phyloP scores from a whole-genome alignment of 1,140 invertebrate species.

The Argopecten irradians region DNA sequence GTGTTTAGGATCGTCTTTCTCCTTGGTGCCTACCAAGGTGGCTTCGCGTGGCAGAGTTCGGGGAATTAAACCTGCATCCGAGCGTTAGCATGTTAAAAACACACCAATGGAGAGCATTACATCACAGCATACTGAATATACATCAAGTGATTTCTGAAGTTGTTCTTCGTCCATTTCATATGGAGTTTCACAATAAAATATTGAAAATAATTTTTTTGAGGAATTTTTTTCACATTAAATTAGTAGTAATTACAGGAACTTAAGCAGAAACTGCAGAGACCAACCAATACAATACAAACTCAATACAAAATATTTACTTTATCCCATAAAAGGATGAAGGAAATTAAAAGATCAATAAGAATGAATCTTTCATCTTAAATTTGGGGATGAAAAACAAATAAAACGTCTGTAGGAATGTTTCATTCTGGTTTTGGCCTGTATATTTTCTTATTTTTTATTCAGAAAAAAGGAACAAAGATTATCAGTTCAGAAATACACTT shows the following conservation, averaged over 20 bases:
- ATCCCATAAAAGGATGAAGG: too few relatives aligned
- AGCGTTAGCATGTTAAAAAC: neutral
- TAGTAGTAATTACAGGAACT: too few relatives aligned
- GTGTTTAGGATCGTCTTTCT: constrained; percentile 25
- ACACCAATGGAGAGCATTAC: neutral
- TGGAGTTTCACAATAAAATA: too few relatives aligned
- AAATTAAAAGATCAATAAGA: neutral
- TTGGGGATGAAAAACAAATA: too few relatives aligned
- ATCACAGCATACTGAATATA: neutral
- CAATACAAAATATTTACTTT: too few relatives aligned
- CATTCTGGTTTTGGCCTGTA: too few relatives aligned
- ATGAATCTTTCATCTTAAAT: too few relatives aligned
- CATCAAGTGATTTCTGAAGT: neutral
- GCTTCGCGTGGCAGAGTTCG: constrained; percentile 25
- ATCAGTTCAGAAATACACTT: neutral
- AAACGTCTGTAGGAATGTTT: too few relatives aligned
- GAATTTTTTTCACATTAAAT: neutral
- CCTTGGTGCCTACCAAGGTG: constrained; percentile 26
- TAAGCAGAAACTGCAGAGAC: too few relatives aligned
- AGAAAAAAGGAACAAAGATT: neutral
- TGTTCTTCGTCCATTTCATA: neutral
- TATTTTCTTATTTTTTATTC: too few relatives aligned
- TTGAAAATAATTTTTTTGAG: neutral
- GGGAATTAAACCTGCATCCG: constrained; percentile 33
- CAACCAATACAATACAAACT: too few relatives aligned